Evolutionary conservation across 92 coral and sea anemone species (phyloP).

Genomic region (Epizoanthus illoricatus): DNA sequence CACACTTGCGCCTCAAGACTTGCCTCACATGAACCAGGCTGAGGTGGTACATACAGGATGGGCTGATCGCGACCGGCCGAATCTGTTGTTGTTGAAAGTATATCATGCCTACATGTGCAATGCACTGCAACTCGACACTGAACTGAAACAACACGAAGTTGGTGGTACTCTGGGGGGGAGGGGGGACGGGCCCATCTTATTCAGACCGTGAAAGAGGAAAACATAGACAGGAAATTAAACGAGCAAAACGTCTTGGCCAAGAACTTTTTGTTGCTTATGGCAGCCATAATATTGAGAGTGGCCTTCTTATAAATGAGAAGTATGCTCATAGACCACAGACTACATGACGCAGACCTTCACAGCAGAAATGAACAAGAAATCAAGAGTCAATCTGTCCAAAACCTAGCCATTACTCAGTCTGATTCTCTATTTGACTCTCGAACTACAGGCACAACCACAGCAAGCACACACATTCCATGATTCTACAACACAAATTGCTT

Average conservation of each 20-base stretch:
- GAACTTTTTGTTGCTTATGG: constrained; percentile 20
- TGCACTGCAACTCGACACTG: constrained; percentile 23
- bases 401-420: not conserved
- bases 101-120: constrained; percentile 21
- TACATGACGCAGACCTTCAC: not conserved
- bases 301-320: constrained; percentile 27
- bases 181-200: constrained; percentile 29
- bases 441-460: no score
- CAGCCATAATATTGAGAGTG: constrained; percentile 11
- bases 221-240: not conserved
- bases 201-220: constrained; percentile 1
- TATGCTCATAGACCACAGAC: constrained; percentile 20
- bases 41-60: constrained; percentile 67
- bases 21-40: constrained; percentile 69
- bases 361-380: constrained; percentile 5
- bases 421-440: no score
- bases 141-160: constrained; percentile 7
- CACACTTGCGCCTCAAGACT: constrained; percentile 45
- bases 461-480: no score
- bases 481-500: no score
- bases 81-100: constrained; percentile 8
- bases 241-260: constrained; percentile 10
- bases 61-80: constrained; percentile 48
- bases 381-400: constrained; percentile 2
- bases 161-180: constrained; percentile 22